Percentiles rank a stretch among this genome's conserved stretches.
phyloP scores from a whole-genome alignment of 1,140 invertebrate species.

The Drosophila sp. region DNA sequence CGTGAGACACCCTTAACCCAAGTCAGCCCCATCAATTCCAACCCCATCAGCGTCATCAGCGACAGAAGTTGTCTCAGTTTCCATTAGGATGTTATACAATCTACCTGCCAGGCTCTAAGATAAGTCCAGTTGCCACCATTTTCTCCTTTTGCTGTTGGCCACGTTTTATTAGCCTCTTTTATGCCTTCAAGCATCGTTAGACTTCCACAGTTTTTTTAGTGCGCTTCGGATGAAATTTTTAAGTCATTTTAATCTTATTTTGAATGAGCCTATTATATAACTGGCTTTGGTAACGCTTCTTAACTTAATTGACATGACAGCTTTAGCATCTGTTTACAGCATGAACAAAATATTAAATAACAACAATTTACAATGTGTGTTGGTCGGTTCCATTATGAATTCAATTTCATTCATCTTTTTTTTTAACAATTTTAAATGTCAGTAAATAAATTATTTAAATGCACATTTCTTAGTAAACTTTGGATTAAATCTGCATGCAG shows the following conservation, averaged over 20 bases:
- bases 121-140: not conserved
- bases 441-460: no score
- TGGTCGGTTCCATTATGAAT: no score
- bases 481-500: no score
- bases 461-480: no score
- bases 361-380: not conserved
- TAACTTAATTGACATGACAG: conserved; percentile 25
- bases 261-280: conserved; percentile 28
- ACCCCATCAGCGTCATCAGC: conserved; percentile 53
- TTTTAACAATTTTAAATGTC: no score
- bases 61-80: conserved; percentile 41
- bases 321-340: conserved; percentile 6
- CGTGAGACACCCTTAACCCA: conserved; percentile 37
- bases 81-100: conserved; percentile 3
- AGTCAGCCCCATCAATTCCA: conserved; percentile 34
- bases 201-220: conserved; percentile 46
- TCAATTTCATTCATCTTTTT: not conserved
- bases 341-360: not conserved
- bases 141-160: conserved; percentile 24
- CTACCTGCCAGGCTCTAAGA: conserved; percentile 20
- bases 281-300: not conserved
- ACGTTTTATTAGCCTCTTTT: conserved; percentile 63
- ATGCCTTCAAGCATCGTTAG: conserved; percentile 68
- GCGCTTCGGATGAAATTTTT: conserved; percentile 34
- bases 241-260: conserved; percentile 19